phyloP scores from a whole-genome alignment of 2,888 invertebrate genomes.

The Oscheius sp. region DNA sequence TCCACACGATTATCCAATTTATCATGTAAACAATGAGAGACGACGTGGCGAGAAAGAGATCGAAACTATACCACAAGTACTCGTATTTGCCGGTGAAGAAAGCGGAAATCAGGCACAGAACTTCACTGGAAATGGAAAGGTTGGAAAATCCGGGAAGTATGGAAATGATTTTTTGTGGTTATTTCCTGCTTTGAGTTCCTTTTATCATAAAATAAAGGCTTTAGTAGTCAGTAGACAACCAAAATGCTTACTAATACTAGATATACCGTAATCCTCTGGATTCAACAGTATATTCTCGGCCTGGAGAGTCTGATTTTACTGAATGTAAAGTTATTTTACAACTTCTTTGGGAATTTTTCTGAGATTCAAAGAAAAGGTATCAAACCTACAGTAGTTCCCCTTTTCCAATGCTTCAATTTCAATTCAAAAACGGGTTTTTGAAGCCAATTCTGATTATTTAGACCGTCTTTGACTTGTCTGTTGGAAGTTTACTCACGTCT shows the following conservation, averaged over 20 bases:
- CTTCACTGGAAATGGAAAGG: not conserved
- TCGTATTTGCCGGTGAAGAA: conserved; percentile 12
- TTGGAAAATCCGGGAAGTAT: too few relatives aligned
- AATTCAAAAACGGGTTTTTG: not conserved
- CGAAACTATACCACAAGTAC: not conserved
- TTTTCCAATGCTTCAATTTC: not conserved
- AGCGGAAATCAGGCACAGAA: conserved; percentile 5
- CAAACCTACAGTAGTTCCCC: not conserved
- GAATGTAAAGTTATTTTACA: too few relatives aligned
- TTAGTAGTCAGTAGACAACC: too few relatives aligned
- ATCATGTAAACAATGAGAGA: conserved; percentile 13
- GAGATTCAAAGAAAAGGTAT: not conserved
- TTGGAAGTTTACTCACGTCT: not conserved
- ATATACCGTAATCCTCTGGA: too few relatives aligned
- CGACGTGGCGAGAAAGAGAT: not conserved
- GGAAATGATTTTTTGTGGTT: too few relatives aligned
- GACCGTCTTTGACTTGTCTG: not conserved
- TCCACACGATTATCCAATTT: conserved; percentile 21
- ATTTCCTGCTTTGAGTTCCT: too few relatives aligned
- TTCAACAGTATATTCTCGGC: too few relatives aligned
- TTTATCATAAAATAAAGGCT: too few relatives aligned
- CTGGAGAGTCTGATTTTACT: too few relatives aligned
- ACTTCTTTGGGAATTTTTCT: too few relatives aligned
- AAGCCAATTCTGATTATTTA: not conserved
- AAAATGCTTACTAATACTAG: too few relatives aligned